Conservation (phyloP, 1,140 invertebrate genomes). For the Luehdorfia chinensis region DNA sequence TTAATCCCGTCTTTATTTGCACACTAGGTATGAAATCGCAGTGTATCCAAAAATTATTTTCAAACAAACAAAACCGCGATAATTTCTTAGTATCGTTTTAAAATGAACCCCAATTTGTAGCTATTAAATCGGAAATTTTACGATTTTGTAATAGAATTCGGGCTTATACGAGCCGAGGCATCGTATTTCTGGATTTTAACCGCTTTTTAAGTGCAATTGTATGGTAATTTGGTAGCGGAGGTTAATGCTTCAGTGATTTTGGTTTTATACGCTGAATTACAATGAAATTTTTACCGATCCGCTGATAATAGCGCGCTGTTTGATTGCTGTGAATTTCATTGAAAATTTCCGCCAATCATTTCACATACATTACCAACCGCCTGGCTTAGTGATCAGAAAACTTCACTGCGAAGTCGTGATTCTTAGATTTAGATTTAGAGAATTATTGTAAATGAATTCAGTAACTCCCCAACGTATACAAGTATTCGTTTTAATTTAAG, state of each 20-base stretch:
- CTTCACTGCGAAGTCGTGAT: too few relatives aligned
- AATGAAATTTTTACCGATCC: constrained; percentile 26
- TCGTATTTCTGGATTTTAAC: constrained; percentile 19
- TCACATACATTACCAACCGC: too few relatives aligned
- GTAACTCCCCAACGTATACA: too few relatives aligned
- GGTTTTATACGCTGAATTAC: constrained; percentile 21
- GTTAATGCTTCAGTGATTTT: constrained; percentile 17
- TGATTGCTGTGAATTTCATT: constrained; percentile 15
- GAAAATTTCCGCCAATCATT: too few relatives aligned
- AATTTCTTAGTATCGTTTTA: background rate
- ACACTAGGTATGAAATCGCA: too few relatives aligned
- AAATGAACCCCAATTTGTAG: constrained; percentile 16
- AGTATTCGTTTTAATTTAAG: too few relatives aligned
- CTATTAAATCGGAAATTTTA: constrained; percentile 28
- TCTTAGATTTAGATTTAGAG: too few relatives aligned
- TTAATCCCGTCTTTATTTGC: too few relatives aligned
- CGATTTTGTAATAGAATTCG: constrained; percentile 20
- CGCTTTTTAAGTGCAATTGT: constrained; percentile 27
- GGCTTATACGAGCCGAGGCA: constrained; percentile 10
- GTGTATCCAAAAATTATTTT: constrained; percentile 20
- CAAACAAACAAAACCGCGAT: constrained; percentile 12
- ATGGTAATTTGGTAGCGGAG: constrained; percentile 22
- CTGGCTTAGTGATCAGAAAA: too few relatives aligned
- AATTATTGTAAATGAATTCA: too few relatives aligned
- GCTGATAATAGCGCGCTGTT: constrained; percentile 3